phyloP scores from a whole-genome alignment of 2,888 invertebrate genomes.

The Onthophagus sagittarius region DNA sequence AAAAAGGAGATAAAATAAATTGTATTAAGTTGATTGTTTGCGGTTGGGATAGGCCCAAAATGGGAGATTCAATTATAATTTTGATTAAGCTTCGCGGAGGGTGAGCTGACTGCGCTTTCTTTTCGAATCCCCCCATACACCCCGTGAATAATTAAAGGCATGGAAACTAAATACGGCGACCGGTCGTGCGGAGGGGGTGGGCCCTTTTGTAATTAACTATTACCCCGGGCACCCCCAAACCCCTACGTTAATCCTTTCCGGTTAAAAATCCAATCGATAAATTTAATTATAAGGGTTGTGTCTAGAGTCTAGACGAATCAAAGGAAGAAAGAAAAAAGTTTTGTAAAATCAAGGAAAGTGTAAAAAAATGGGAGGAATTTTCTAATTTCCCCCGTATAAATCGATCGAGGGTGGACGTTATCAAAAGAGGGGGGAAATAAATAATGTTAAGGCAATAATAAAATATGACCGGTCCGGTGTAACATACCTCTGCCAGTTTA shows the following conservation, averaged over 20 bases:
- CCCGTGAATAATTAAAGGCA: neutral
- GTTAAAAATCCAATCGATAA: neutral
- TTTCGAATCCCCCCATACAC: neutral
- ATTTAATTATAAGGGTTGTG: neutral
- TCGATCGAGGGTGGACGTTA: constrained; percentile 19
- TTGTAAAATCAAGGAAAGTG: too few relatives aligned
- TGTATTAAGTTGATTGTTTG: neutral
- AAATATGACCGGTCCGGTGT: constrained; percentile 39
- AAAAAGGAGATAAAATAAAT: neutral
- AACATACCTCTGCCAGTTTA: constrained; percentile 42
- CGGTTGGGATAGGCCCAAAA: neutral
- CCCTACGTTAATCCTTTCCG: neutral
- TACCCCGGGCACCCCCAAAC: neutral
- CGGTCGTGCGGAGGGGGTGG: neutral
- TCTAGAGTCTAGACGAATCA: neutral
- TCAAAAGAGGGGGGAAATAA: constrained; percentile 40
- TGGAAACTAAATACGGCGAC: neutral
- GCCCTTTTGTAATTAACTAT: constrained; percentile 24
- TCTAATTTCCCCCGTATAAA: neutral
- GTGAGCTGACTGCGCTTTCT: neutral
- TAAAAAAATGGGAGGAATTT: neutral
- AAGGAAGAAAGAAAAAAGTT: too few relatives aligned
- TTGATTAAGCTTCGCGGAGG: neutral
- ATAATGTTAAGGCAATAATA: constrained; percentile 47
- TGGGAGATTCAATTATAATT: neutral